These are phyloP conservation scores for Xiphophorus maculatus DNA, from an alignment of 2,113 vertebrate genomes.

Conservation along the genomic window DNA sequence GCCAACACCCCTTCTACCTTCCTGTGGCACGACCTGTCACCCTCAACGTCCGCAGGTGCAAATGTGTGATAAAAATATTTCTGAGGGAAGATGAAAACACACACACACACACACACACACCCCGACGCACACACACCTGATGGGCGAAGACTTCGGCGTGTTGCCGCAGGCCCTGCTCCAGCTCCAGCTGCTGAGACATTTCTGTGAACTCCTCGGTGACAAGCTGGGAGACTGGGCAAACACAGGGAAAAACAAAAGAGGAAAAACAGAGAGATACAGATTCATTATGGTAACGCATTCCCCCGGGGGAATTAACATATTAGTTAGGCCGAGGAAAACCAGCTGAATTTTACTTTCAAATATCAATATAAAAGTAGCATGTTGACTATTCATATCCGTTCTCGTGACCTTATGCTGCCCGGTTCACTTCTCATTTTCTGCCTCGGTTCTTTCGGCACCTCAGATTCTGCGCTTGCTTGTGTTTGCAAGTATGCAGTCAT, in stretches of 20 bases:
- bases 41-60: slow-evolving; percentile 53
- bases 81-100: slow-evolving; percentile 19
- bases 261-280: background rate
- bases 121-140: slow-evolving; percentile 71
- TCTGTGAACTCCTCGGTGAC: slow-evolving; percentile 81
- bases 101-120: slow-evolving; percentile 17
- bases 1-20: slow-evolving; percentile 46
- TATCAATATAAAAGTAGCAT: background rate
- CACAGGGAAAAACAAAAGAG: slow-evolving; percentile 12
- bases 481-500: too few relatives aligned
- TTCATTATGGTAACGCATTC: background rate
- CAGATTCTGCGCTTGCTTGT: too few relatives aligned
- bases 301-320: background rate
- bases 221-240: slow-evolving; percentile 77
- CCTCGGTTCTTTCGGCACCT: background rate
- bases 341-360: background rate
- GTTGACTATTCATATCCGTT: background rate
- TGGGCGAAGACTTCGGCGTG: slow-evolving; percentile 81
- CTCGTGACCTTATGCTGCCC: background rate
- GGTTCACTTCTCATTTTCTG: background rate
- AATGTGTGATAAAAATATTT: slow-evolving; percentile 65
- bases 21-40: slow-evolving; percentile 65
- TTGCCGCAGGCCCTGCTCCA: slow-evolving; percentile 81
- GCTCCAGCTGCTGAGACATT: slow-evolving; percentile 79
- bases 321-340: background rate